Evolutionary conservation across 2,797 vertebrate genomes (phyloP).

Genomic region (Rachycentron canadum): DNA sequence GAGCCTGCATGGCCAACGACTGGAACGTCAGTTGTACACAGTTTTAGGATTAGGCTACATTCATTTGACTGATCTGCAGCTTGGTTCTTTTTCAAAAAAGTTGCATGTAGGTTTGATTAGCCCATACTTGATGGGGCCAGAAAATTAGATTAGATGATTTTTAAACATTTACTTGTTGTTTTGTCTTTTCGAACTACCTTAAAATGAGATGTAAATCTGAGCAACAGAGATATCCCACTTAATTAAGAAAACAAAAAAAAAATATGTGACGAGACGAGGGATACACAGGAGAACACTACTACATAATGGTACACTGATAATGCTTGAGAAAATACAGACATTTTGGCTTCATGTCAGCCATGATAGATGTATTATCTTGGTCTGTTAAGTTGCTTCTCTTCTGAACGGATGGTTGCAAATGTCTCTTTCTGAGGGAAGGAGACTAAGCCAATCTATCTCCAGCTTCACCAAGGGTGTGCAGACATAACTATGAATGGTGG

Average conservation of each 20-base stretch:
- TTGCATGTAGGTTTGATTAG: background rate
- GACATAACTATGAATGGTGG: background rate
- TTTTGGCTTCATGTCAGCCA: background rate
- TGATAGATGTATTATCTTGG: constrained; percentile 30
- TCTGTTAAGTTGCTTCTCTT: constrained; percentile 37
- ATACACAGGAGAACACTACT: constrained; percentile 1
- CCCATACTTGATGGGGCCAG: background rate
- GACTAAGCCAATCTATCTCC: constrained; percentile 9
- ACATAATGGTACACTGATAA: constrained; percentile 1
- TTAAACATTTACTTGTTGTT: background rate
- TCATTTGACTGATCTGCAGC: background rate
- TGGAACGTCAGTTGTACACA: background rate
- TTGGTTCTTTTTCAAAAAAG: background rate
- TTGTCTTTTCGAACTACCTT: background rate
- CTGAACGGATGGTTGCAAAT: constrained; percentile 29
- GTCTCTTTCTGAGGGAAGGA: constrained; percentile 22
- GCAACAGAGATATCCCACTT: constrained; percentile 6
- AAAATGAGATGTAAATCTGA: constrained; percentile 1
- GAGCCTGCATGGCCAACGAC: background rate
- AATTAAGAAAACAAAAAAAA: constrained; percentile 9
- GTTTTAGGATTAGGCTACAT: background rate
- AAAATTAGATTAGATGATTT: background rate
- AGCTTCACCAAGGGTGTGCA: constrained; percentile 12
- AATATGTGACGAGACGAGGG: background rate
- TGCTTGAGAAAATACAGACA: background rate